Conservation (phyloP, 2,113 vertebrate genomes). For the Labrus mixtus region DNA sequence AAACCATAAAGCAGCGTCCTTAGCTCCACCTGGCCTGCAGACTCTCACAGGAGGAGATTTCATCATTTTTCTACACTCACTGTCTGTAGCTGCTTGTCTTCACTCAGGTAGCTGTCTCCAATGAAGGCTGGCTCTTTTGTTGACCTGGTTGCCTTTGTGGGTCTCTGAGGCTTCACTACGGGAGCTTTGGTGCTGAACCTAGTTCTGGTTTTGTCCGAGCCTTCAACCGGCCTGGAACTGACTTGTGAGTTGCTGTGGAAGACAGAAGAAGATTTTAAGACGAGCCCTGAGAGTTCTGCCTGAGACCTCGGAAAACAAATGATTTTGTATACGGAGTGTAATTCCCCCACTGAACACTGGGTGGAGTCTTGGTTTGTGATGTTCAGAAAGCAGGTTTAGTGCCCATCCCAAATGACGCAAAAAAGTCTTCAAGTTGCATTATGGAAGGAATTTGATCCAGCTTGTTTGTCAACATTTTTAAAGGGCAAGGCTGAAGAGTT, state of each 20-base stretch:
- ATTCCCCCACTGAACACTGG: too few species aligned
- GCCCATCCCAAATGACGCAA: too few species aligned
- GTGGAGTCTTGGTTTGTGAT: too few species aligned
- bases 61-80: slow-evolving; percentile 68
- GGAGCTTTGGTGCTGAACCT: neutral
- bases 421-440: too few species aligned
- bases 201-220: neutral
- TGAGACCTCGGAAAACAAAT: too few species aligned
- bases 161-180: neutral
- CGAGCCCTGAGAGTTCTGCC: neutral
- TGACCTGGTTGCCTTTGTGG: neutral
- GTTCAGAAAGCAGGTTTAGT: too few species aligned
- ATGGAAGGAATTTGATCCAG: too few species aligned
- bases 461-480: too few species aligned
- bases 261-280: slow-evolving; percentile 10
- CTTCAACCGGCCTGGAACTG: neutral
- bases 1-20: neutral
- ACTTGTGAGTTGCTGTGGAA: slow-evolving; percentile 13
- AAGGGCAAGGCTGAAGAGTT: too few species aligned
- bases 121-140: slow-evolving; percentile 71
- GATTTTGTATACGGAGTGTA: too few species aligned
- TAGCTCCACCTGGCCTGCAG: too few species aligned
- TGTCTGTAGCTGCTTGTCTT: slow-evolving; percentile 49
- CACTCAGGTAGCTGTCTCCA: slow-evolving; percentile 78
- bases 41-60: too few species aligned